Evolutionary conservation across 2,888 invertebrate genomes (phyloP).

Genomic region (Griposia aprilina): DNA sequence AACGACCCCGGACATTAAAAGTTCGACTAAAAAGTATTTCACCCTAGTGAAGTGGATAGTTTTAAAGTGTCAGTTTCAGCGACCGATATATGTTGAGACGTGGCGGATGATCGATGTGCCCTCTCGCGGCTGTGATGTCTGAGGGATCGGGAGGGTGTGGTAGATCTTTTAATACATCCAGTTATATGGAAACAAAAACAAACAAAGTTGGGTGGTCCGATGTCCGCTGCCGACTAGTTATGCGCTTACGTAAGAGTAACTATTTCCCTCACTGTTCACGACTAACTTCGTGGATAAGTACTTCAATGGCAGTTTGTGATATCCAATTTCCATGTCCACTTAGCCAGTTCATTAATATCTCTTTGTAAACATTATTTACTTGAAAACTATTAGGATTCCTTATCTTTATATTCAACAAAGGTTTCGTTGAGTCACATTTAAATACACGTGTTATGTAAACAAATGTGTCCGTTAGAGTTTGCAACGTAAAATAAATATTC

Average conservation of each 20-base stretch:
- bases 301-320: constrained; percentile 48
- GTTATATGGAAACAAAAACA: constrained; percentile 78
- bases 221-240: constrained; percentile 66
- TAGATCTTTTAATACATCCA: constrained; percentile 65
- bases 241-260: constrained; percentile 68
- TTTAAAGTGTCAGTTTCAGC: constrained; percentile 74
- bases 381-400: not conserved
- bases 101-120: constrained; percentile 67
- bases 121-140: constrained; percentile 55
- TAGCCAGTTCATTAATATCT: constrained; percentile 50
- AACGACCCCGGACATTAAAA: constrained; percentile 62
- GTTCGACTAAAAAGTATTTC: constrained; percentile 71
- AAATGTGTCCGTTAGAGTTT: constrained; percentile 18
- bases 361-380: constrained; percentile 33
- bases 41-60: constrained; percentile 69
- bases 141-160: constrained; percentile 61
- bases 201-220: constrained; percentile 81
- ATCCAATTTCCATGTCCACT: constrained; percentile 55
- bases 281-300: constrained; percentile 54
- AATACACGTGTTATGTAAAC: constrained; percentile 33
- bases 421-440: constrained; percentile 22
- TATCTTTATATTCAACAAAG: constrained; percentile 41
- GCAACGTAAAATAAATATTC: constrained; percentile 28
- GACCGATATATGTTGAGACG: constrained; percentile 69
- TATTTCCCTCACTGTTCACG: constrained; percentile 72